Evolutionary conservation across 2,888 invertebrate species (phyloP).

Genomic region (Eueremaeus valkanovi): DNA sequence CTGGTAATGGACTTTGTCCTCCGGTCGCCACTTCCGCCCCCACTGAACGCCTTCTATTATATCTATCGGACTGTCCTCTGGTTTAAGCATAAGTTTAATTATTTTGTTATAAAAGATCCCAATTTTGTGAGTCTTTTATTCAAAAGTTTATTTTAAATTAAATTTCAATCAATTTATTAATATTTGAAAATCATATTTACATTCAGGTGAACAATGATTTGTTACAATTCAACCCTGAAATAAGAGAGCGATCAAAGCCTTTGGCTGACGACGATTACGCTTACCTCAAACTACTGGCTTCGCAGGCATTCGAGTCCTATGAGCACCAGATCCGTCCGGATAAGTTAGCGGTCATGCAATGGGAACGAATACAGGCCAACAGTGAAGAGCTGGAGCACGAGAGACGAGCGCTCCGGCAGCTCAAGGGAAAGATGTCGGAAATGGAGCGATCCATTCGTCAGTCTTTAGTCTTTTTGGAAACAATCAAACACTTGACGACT

Average conservation of each 20-base stretch:
- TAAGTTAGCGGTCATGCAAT: constrained; percentile 9
- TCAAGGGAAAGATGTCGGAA: constrained; percentile 50
- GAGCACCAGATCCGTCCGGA: constrained; percentile 42
- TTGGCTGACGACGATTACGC: not conserved
- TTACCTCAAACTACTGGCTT: constrained; percentile 47
- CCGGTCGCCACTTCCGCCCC: constrained; percentile 52
- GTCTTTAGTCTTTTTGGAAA: constrained; percentile 47
- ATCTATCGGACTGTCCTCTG: constrained; percentile 41
- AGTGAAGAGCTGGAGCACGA: constrained; percentile 49
- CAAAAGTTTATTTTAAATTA: not conserved
- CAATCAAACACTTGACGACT: constrained; percentile 45
- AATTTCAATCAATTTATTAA: too few relatives aligned
- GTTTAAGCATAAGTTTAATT: not conserved
- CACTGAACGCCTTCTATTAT: constrained; percentile 50
- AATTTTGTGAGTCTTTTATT: not conserved
- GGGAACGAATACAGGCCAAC: constrained; percentile 40
- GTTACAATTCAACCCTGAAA: not conserved
- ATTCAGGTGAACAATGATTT: not conserved
- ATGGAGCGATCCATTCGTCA: constrained; percentile 50
- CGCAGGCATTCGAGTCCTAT: constrained; percentile 42
- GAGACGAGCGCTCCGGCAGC: constrained; percentile 48
- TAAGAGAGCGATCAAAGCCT: too few relatives aligned
- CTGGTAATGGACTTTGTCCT: constrained; percentile 51
- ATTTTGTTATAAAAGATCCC: not conserved
- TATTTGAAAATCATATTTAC: not conserved